Evolutionary conservation across 1,140 invertebrate species (phyloP).

Genomic region (Drosophila lacertosa): DNA sequence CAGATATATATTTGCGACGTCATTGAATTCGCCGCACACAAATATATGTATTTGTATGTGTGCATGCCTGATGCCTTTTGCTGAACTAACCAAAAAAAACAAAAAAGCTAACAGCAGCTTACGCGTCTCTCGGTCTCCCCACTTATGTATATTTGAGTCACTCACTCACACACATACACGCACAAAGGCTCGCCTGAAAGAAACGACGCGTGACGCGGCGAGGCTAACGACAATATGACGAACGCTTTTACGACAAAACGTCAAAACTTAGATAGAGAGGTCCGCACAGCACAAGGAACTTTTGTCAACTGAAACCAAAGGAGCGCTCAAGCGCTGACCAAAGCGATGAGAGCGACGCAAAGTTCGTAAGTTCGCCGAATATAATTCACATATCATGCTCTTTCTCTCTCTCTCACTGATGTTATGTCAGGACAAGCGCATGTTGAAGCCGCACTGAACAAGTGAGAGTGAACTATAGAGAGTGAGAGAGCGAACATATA

Average conservation of each 20-base stretch:
- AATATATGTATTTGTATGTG: conserved; percentile 37
- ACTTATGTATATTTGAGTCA: conserved; percentile 50
- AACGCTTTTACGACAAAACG: conserved; percentile 30
- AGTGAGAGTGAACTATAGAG: conserved; percentile 9
- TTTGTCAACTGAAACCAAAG: conserved; percentile 68
- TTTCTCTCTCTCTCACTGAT: conserved; percentile 8
- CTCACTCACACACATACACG: conserved; percentile 24
- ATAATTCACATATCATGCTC: conserved; percentile 2
- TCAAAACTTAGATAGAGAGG: conserved; percentile 20
- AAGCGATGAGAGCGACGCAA: conserved; percentile 28
- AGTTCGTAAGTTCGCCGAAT: conserved; percentile 22
- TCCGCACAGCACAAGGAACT: conserved; percentile 69
- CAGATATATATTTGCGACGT: conserved; percentile 71
- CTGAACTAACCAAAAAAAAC: conserved; percentile 46
- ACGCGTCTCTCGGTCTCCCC: conserved; percentile 44
- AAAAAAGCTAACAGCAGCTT: conserved; percentile 30
- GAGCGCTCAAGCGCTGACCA: conserved; percentile 41
- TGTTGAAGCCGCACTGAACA: conserved; percentile 3
- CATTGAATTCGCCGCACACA: conserved; percentile 76
- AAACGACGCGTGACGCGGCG: conserved; percentile 63
- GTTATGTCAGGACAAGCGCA: conserved; percentile 43
- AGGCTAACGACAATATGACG: conserved; percentile 29
- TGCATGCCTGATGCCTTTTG: conserved; percentile 22
- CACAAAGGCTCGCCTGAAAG: conserved; percentile 37
- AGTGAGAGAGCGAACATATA: conserved; percentile 15